Conservation (phyloP, 2,888 invertebrate genomes). For the Linnaemya vulpina region DNA sequence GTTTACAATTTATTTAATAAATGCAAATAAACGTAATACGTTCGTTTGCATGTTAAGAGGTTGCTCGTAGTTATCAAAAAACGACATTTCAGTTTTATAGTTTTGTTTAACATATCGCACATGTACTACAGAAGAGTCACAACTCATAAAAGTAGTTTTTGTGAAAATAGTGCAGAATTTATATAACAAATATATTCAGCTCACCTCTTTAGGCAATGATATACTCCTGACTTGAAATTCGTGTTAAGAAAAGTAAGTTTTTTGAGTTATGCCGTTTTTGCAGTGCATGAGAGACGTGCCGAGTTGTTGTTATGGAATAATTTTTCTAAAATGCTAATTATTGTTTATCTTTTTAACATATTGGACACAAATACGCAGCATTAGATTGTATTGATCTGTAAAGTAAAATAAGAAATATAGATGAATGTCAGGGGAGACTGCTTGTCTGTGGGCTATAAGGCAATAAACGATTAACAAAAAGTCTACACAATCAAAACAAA, state of each 20-base stretch:
- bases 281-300: background rate
- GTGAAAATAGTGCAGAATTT: no score
- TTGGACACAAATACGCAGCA: background rate
- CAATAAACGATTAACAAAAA: background rate
- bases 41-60: background rate
- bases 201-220: no score
- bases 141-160: no score
- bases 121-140: no score
- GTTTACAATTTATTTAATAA: background rate
- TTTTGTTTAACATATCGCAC: background rate
- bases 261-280: no score
- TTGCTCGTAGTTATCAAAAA: conserved; percentile 2
- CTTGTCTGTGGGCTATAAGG: background rate
- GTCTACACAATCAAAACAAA: no score
- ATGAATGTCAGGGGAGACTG: background rate
- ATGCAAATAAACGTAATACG: conserved; percentile 4
- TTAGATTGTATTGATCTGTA: background rate
- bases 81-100: background rate
- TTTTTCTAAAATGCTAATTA: background rate
- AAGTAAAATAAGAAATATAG: background rate
- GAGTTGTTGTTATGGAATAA: background rate
- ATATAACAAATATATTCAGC: no score
- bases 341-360: background rate
- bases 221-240: no score
- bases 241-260: no score